Base-by-base conservation (phyloP, 1,140 invertebrate genomes). In the Araneus ventricosus region DNA sequence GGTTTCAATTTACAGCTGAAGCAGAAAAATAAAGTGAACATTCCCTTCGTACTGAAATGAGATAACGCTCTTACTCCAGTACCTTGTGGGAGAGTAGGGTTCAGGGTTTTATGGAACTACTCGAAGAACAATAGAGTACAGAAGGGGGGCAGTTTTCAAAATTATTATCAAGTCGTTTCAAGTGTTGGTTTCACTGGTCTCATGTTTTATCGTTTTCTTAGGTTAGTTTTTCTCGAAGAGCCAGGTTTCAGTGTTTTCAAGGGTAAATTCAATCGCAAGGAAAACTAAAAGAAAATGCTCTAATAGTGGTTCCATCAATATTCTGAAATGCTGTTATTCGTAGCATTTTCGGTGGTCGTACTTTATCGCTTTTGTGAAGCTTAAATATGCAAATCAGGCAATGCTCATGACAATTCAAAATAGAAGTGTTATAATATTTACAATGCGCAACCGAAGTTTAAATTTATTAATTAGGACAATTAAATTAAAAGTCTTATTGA, bases 1-100 rank as follows among this genome's bases (percentile, higher is more conserved):
- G 87, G 87, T 67, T 88, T 88, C 87, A 88, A 88, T 88, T 88
- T 88, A 88, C 87, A 88, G 87, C 87, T 70, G 87, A 88, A 88
- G 59, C 59, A 88, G 63, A 52, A 70, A 88, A 88, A 70, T 88
- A 88, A 70, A 88, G 87, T 70, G 63, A 52, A 57, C 41, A 88
- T 39, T 88, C 52, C 45, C 84, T 82, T 34, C 70, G 84, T 45
- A 34, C 45, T 37, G 84, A 86, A 59, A 86, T 86, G 84, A 57
- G 84, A 86, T 86, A 86, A 86, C 84, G 57, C 30, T 30, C 41
- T 45, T 86, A 34, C 30, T 61, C 27, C 20, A 61, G 30, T 5
- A 75, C 34, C 70, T 34, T 34, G 70, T 34, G 70, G 70, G 70
- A 75, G 70, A 27, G 27, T 10, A 24, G 17, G 6, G 75, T 8